Base-by-base conservation (phyloP, 2,113 vertebrate genomes). In the Thomomys bottae region DNA sequence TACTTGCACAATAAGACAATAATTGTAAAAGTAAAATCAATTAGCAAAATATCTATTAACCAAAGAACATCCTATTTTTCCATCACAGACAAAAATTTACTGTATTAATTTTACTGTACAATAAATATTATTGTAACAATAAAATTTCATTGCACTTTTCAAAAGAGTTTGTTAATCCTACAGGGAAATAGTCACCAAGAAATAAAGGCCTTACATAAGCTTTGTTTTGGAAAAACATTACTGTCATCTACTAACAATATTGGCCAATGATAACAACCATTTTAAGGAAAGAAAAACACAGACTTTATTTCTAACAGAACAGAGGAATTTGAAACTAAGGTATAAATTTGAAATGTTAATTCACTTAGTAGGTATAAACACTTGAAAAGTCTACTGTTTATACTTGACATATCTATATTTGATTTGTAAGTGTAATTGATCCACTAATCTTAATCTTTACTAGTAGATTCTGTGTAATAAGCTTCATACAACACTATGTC, bases 401-500 rank as follows among this genome's bases (percentile, higher is more conserved):
- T 57, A 93, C 54, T 76, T 91, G 73, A 92, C 6, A 18, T 88
- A 68, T 64, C 32, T 89, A 78, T 83, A 96, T 89, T 76, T 94
- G 87, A 93, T 95, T 96, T 94, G 91, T 87, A 93, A 38, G 89
- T 92, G n/a, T 81, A 95, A 93, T 93, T 93, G 79, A 85, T 84
- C 70, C 32, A 45, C 38, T 90, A 45, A 64, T 90, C 61, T 84
- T 85, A 95, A 87, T 36, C 1, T 12, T 57, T 89, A 95, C 42
- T 83, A 94, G 80, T 14, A 92, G 82, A 68, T n/a, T 68, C 67
- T 87, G 49, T 54, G 36, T 75, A 95, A 93, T 15, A 92, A 93
- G 64, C 59, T 82, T 28, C 34, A 36, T 45, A 92, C 79, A 32
- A 84, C 32, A 34, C 54, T 40, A 24, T 73, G 70, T 93, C 94